Base-by-base conservation (phyloP, 2,888 invertebrate species). In the Plebejus melissa region DNA sequence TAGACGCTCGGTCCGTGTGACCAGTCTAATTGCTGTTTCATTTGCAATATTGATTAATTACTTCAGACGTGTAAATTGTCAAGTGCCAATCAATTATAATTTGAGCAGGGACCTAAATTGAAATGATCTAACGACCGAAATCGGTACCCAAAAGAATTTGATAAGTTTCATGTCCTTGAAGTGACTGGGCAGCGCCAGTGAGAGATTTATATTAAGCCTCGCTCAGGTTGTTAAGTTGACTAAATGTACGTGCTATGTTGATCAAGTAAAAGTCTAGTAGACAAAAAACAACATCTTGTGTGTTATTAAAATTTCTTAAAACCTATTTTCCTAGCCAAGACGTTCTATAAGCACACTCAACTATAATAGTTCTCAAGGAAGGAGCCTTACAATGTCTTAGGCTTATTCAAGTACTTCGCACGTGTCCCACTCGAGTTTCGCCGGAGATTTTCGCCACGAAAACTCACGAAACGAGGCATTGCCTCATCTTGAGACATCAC, bases 401-500 rank as follows among this genome's bases (percentile, higher is more conserved):
- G 16, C 65, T 5, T 13, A 22, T 28, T 60, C 60, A 11, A 65
- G 32, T 16, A 1, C 1, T 32, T 65, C 65, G 11, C 65, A 65
- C 65, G 32, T 32, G 65, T 1, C 65, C 11, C 32, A 65, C 65
- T 65, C 65, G 65, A 65, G 65, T 32, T 60, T 28, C 60, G 60
- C 22, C 65, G 65, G 32, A 36, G 32, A 36, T 65, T 9, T 65
- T 65, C 65, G 65, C 65, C 65, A 36, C 32, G 4, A 65, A 65
- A 65, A 65, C 65, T 65, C 65, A 65, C 65, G 32, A 65, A 65
- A 65, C 65, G 65, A 65, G 60, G 28, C 60, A 65, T 13, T 32
- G 60, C 65, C 65, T 32, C 32, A 36, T 5, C 65, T 65, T 16
- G 65, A 65, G 65, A 65, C 65, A 13, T 65, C 65, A 65, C 60